phyloP scores from a whole-genome alignment of 2,113 vertebrate species.

The Delphinus delphis region DNA sequence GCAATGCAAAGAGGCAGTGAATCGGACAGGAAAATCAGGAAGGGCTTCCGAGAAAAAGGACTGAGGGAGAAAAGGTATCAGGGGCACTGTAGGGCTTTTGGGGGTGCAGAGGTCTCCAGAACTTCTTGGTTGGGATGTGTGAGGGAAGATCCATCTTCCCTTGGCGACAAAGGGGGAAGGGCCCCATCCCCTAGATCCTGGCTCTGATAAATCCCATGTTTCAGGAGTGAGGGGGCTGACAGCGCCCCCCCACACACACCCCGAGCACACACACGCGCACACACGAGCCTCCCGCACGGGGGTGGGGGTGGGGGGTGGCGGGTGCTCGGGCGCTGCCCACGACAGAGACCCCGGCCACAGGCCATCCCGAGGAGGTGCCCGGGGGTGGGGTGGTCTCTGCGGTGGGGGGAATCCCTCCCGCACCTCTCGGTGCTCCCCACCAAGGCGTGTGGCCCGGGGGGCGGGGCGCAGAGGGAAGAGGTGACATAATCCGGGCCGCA shows the following conservation, averaged over 20 bases:
- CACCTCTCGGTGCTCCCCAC: constrained; percentile 34
- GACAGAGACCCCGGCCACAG: constrained; percentile 13
- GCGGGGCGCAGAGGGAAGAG: constrained; percentile 77
- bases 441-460: constrained; percentile 68
- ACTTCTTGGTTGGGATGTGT: constrained; percentile 69
- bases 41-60: constrained; percentile 39
- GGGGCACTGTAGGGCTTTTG: neutral
- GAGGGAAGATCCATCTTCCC: constrained; percentile 38
- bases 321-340: constrained; percentile 11
- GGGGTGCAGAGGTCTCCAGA: constrained; percentile 59
- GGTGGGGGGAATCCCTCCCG: constrained; percentile 7
- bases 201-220: constrained; percentile 52
- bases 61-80: constrained; percentile 5
- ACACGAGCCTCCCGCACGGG: constrained; percentile 56
- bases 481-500: constrained; percentile 80
- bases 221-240: constrained; percentile 60
- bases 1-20: constrained; percentile 45
- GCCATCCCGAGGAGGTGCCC: neutral
- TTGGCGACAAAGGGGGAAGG: neutral
- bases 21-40: constrained; percentile 32
- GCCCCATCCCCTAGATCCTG: constrained; percentile 6
- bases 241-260: neutral
- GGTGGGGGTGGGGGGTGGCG: neutral
- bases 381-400: neutral
- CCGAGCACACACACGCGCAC: constrained; percentile 36